Evolutionary conservation across 2,888 invertebrate species (phyloP).

Genomic region (Standfussiana lucernea): DNA sequence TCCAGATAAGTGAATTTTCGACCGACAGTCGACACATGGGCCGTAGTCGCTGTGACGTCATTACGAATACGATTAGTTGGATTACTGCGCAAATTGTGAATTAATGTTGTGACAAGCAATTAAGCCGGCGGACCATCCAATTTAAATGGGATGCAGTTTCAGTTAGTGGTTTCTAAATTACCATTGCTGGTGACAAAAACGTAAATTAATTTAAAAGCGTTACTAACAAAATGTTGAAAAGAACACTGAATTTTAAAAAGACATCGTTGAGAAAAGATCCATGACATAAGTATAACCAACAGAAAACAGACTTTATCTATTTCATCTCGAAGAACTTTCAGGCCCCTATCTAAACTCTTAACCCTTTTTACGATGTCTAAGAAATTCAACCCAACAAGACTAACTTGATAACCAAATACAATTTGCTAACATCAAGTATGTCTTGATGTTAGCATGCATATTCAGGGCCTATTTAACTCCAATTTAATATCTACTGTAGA

Average conservation of each 20-base stretch:
- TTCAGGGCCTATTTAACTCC: constrained; percentile 42
- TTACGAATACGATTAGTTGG: constrained; percentile 54
- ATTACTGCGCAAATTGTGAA: constrained; percentile 56
- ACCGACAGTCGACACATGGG: constrained; percentile 51
- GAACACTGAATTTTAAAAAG: neutral
- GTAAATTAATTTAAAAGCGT: neutral
- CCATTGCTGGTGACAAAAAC: neutral
- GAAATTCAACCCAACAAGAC: constrained; percentile 24
- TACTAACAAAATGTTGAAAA: neutral
- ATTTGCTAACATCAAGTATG: too few relatives aligned
- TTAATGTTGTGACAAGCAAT: constrained; percentile 62
- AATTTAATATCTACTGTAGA: constrained; percentile 21
- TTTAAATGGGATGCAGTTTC: constrained; percentile 43
- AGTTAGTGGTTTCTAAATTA: constrained; percentile 45
- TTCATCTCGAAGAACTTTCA: neutral
- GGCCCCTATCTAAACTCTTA: constrained; percentile 5
- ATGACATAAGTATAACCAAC: neutral
- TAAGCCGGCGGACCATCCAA: constrained; percentile 27
- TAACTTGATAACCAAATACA: constrained; percentile 56
- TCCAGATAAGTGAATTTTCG: constrained; percentile 59
- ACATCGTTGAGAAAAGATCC: neutral
- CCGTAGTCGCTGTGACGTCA: constrained; percentile 43
- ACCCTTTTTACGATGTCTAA: constrained; percentile 43
- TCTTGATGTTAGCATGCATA: constrained; percentile 54
- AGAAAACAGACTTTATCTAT: neutral